These are phyloP conservation scores for Spermophilus dauricus DNA, from an alignment of 2,113 vertebrate genomes.

Conservation along the genomic window DNA sequence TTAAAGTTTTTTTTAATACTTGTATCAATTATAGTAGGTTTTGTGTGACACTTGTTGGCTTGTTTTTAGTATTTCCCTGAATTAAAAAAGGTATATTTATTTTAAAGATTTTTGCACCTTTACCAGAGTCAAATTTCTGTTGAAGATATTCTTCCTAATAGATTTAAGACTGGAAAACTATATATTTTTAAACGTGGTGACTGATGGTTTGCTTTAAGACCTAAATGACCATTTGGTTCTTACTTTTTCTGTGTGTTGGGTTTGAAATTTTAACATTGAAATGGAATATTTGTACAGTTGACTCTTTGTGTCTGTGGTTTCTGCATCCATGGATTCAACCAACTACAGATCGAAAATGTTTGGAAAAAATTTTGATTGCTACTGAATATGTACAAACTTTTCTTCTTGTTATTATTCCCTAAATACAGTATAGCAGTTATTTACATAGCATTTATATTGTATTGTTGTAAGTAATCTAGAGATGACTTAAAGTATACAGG, in stretches of 20 bases:
- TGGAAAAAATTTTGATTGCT: background rate
- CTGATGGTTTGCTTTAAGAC: background rate
- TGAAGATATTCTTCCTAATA: constrained; percentile 44
- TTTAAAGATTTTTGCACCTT: constrained; percentile 39
- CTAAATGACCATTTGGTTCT: background rate
- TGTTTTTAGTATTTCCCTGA: constrained; percentile 45
- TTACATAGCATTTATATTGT: background rate
- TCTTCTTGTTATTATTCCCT: background rate
- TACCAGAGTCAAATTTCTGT: constrained; percentile 32
- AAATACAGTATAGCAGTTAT: background rate
- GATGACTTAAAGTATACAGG: background rate
- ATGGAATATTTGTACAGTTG: background rate
- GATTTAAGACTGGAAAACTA: constrained; percentile 16
- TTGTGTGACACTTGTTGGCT: background rate
- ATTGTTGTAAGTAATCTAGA: background rate
- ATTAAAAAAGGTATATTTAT: constrained; percentile 31
- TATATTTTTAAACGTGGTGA: constrained; percentile 42
- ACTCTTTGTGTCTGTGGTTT: background rate
- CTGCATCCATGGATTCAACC: background rate
- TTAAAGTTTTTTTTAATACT: constrained; percentile 24
- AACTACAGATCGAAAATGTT: background rate
- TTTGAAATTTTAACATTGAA: constrained; percentile 61
- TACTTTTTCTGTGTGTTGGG: background rate
- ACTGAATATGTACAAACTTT: background rate
- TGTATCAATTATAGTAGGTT: background rate